phyloP scores from a whole-genome alignment of 1,140 invertebrate species.

The Sycophila sp. region DNA sequence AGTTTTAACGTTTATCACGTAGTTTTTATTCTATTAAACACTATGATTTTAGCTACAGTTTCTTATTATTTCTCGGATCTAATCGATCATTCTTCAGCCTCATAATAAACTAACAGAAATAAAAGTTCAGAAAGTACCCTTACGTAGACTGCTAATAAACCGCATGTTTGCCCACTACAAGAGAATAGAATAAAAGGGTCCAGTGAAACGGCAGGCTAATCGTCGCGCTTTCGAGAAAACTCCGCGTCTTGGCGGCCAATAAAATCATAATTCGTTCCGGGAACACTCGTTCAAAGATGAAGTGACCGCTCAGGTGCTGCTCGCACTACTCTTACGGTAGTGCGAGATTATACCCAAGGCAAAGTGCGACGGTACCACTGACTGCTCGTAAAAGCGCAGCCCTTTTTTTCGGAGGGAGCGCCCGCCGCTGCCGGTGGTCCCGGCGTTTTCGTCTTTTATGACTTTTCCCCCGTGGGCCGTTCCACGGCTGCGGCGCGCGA shows the following conservation, averaged over 20 bases:
- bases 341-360: conserved; percentile 28
- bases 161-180: not conserved
- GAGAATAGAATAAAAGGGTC: not conserved
- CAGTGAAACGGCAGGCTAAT: not conserved
- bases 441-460: not conserved
- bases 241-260: conserved; percentile 7
- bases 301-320: conserved; percentile 41
- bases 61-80: too few species aligned
- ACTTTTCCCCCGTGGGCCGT: not conserved
- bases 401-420: conserved; percentile 27
- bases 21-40: too few species aligned
- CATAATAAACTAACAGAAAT: too few species aligned
- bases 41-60: too few species aligned
- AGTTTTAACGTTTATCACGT: too few species aligned
- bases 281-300: conserved; percentile 42
- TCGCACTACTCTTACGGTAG: conserved; percentile 3
- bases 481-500: not conserved
- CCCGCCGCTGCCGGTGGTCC: not conserved
- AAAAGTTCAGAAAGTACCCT: too few species aligned
- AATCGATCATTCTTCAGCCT: too few species aligned
- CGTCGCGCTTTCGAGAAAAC: not conserved
- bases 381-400: conserved; percentile 49
- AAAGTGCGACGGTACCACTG: conserved; percentile 46
- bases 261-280: conserved; percentile 40
- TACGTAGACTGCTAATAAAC: too few species aligned